A percentile compares a stretch with the other conserved stretches of the same genome.
Conservation (phyloP, 2,888 invertebrate genomes). For the Leptogaster cylindrica region DNA sequence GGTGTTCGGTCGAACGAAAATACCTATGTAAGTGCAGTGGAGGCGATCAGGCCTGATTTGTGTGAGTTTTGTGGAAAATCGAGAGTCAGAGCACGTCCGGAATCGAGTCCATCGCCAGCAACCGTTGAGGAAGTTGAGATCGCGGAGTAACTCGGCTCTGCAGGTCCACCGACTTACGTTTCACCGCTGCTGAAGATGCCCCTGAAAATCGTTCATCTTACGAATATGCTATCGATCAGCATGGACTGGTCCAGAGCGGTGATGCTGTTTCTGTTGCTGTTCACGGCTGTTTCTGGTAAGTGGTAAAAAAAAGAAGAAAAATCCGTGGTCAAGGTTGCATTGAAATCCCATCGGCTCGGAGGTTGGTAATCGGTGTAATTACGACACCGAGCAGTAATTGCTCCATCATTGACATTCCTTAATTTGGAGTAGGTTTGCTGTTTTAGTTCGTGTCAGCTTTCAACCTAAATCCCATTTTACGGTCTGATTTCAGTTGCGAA, state of each 20-base stretch:
- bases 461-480: background rate
- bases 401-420: no score
- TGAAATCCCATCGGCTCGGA: no score
- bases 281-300: conserved; percentile 21
- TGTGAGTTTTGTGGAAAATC: conserved; percentile 17
- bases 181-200: background rate
- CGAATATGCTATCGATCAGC: background rate
- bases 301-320: no score
- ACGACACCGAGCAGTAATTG: no score
- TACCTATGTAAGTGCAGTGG: conserved; percentile 13
- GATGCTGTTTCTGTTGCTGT: conserved; percentile 14
- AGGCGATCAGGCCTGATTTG: no score
- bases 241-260: conserved; percentile 6
- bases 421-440: no score
- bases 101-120: background rate
- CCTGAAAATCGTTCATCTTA: background rate
- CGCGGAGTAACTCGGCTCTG: background rate
- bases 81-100: conserved; percentile 6
- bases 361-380: no score
- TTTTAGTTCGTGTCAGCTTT: background rate
- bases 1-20: background rate
- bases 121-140: conserved; percentile 9
- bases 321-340: no score
- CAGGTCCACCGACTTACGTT: background rate
- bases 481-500: background rate